Evolutionary conservation across 2,888 invertebrate species (phyloP).

Genomic region (Rhogogaster chlorosoma): DNA sequence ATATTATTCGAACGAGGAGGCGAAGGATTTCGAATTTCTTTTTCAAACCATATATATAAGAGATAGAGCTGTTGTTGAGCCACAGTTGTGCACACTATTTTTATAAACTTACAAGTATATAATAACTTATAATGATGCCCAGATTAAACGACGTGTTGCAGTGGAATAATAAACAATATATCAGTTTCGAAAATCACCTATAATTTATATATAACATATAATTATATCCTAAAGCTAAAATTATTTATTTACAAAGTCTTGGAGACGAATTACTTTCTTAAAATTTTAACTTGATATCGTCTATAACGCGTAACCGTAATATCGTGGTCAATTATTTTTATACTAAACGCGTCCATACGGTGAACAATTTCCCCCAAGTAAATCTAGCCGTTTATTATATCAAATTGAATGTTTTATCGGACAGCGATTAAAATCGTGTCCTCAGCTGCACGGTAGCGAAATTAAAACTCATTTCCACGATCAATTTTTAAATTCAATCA

Average conservation of each 20-base stretch:
- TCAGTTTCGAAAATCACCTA: slow-evolving; percentile 28
- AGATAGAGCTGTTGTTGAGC: background rate
- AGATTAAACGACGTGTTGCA: background rate
- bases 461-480: background rate
- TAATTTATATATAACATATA: slow-evolving; percentile 1
- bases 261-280: slow-evolving; percentile 38
- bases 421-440: background rate
- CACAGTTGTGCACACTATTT: background rate
- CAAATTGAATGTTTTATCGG: background rate
- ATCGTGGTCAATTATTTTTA: slow-evolving; percentile 8
- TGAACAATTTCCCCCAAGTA: background rate
- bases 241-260: slow-evolving; percentile 36
- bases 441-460: background rate
- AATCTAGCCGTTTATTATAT: background rate
- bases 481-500: background rate
- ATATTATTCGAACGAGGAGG: no score
- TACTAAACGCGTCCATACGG: slow-evolving; percentile 24
- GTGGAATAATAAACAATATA: background rate
- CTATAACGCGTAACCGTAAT: slow-evolving; percentile 26
- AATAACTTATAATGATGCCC: slow-evolving; percentile 19
- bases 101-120: slow-evolving; percentile 1
- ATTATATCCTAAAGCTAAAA: slow-evolving; percentile 3
- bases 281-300: slow-evolving; percentile 6
- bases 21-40: no score
- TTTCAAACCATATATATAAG: no score